Conservation (phyloP, 2,113 vertebrate genomes). For the Paramisgurnus dabryanus region DNA sequence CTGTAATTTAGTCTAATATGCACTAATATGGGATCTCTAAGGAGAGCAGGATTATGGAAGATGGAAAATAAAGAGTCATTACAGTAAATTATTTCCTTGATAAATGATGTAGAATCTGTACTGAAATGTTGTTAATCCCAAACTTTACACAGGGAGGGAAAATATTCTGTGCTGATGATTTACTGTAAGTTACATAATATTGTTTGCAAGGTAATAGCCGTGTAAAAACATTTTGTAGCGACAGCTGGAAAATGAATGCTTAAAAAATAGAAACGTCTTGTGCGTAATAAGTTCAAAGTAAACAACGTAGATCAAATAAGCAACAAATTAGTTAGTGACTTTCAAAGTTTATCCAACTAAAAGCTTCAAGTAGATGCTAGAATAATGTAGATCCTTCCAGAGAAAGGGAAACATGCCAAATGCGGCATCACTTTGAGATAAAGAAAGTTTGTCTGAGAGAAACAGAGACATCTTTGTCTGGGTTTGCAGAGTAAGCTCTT, state of each 20-base stretch:
- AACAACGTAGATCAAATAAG: not conserved
- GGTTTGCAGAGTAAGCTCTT: not conserved
- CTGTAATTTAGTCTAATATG: constrained; percentile 62
- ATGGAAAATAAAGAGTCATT: constrained; percentile 22
- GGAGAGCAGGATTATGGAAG: constrained; percentile 51
- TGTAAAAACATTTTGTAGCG: no score
- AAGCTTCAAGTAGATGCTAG: not conserved
- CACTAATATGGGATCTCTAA: constrained; percentile 57
- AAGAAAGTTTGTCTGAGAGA: constrained; percentile 14
- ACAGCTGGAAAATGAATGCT: no score
- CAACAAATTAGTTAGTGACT: not conserved
- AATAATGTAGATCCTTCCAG: not conserved
- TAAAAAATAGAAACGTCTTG: no score
- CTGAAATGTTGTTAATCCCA: constrained; percentile 10
- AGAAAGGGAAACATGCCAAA: constrained; percentile 54
- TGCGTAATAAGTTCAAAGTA: not conserved
- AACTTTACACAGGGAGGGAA: not conserved
- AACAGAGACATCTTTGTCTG: constrained; percentile 13
- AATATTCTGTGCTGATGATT: constrained; percentile 1
- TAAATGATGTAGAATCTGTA: not conserved
- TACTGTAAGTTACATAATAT: constrained; percentile 14
- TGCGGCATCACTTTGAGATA: constrained; percentile 26
- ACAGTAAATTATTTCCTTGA: constrained; percentile 54
- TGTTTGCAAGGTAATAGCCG: not conserved
- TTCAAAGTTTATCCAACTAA: not conserved